Evolutionary conservation across 2,797 vertebrate species (phyloP).

Genomic region (Acomys russatus): DNA sequence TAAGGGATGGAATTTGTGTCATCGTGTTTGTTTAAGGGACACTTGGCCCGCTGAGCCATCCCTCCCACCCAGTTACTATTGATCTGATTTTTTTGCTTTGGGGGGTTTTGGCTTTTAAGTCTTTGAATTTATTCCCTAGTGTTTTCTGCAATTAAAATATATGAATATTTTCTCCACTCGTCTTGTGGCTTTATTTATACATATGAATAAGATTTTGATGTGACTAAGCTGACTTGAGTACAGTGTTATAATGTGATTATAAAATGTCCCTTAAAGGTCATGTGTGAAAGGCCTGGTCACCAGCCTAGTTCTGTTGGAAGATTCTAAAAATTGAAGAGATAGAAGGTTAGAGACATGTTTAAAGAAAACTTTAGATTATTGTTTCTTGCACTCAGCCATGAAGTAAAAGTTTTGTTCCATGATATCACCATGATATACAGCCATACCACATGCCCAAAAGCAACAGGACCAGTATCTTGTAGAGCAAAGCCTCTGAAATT

Average conservation of each 20-base stretch:
- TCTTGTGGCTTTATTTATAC: not conserved
- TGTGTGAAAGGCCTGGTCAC: not conserved
- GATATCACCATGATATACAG: not conserved
- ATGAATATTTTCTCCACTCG: not conserved
- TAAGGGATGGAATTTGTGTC: not conserved
- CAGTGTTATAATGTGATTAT: not conserved
- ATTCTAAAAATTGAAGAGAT: not conserved
- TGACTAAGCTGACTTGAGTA: not conserved
- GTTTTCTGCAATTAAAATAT: not conserved
- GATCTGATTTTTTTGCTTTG: not conserved
- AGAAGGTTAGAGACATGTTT: not conserved
- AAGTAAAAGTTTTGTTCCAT: not conserved
- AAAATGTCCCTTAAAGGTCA: not conserved
- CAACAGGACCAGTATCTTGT: not conserved
- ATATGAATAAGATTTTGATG: slow-evolving; percentile 12
- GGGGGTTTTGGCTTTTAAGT: not conserved
- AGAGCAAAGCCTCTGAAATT: not conserved
- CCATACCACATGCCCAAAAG: not conserved
- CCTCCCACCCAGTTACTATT: too few species aligned
- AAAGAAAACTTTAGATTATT: not conserved
- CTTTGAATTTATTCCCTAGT: not conserved
- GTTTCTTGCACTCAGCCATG: not conserved
- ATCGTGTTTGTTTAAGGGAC: not conserved
- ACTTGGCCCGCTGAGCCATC: not conserved
- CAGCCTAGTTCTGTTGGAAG: too few species aligned